Evolutionary conservation across 2,797 vertebrate species (phyloP), one percentile per base, ranked within the genome.

Genomic region (Jordanella pulchra): DNA sequence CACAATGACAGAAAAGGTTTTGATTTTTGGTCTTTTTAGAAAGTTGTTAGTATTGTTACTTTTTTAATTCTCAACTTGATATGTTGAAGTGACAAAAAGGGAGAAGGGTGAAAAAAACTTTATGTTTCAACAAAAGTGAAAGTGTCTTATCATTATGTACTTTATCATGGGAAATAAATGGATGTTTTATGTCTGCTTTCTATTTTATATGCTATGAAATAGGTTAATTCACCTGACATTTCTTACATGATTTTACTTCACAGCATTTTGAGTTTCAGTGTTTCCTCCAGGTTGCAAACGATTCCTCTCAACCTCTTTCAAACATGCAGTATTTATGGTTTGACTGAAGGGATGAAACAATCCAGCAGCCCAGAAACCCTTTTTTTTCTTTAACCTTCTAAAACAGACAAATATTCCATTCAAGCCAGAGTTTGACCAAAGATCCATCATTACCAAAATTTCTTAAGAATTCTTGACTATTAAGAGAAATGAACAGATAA

Each of bases 1-100:
- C 69, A 73, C 7, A 1, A 72, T 76, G 85, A 82, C 78, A 71
- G 76, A 88, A 84, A 73, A 86, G 66, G 58, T 73, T 82, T 77
- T 72, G 69, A 85, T 80, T 81, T 53, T 65, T 79, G 68, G 65
- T 73, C 47, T 82, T 77, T 78, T 67, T n/a, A 63, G 69, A 68
- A 75, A 50, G 23, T 32, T 58, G 83, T 73, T 65, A 28, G 15
- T 15, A 58, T 50, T 30, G n/a, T 17, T 71, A 66, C 71, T 81
- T 35, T 32, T 48, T 70, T 76, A 35, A 35, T 71, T 65, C 15
- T 79, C 78, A 39, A 73, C 61, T 65, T 75, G 44, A 82, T 63
- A 54, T 76, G 60, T 75, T 74, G 81, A 54, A 80, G 48, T 56
- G 71, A 75, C 50, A 73, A 14, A 44, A 82, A 70, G 58, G 35